These are phyloP conservation scores for Disparrhopalites patrizii DNA, from an alignment of 2,888 invertebrate species.

Conservation along the genomic window DNA sequence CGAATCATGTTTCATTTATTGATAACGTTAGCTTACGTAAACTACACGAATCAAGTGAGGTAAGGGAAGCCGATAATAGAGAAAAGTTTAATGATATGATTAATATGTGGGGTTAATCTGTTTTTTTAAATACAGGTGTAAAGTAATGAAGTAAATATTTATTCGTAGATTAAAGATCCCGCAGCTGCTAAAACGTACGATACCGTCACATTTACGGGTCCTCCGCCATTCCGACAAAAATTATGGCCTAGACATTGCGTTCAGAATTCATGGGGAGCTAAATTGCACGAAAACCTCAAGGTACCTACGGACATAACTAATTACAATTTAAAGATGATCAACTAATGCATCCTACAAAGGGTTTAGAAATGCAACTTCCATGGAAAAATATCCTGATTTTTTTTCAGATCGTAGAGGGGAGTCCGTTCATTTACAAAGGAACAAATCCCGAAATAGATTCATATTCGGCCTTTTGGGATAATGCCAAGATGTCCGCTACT, in stretches of 20 bases:
- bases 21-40: constrained; percentile 79
- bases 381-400: too few relatives aligned
- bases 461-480: constrained; percentile 98
- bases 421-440: constrained; percentile 82
- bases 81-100: neutral
- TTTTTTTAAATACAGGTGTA: constrained; percentile 3
- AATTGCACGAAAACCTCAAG: constrained; percentile 84
- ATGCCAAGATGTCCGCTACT: constrained; percentile 84
- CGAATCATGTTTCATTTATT: constrained; percentile 91
- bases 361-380: too few relatives aligned
- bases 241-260: constrained; percentile 97
- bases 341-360: too few relatives aligned
- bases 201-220: constrained; percentile 80
- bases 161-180: constrained; percentile 59
- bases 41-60: constrained; percentile 68
- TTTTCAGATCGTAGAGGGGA: constrained; percentile 64
- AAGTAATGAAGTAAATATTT: constrained; percentile 3
- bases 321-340: neutral
- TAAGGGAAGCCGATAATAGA: constrained; percentile 51
- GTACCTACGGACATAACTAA: constrained; percentile 52
- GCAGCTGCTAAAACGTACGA: constrained; percentile 80
- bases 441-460: constrained; percentile 93
- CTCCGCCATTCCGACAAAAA: constrained; percentile 78
- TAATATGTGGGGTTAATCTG: too few relatives aligned
- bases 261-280: constrained; percentile 91